Evolutionary conservation across 2,888 invertebrate genomes (phyloP).

Genomic region (Cosmorhoe ocellata): DNA sequence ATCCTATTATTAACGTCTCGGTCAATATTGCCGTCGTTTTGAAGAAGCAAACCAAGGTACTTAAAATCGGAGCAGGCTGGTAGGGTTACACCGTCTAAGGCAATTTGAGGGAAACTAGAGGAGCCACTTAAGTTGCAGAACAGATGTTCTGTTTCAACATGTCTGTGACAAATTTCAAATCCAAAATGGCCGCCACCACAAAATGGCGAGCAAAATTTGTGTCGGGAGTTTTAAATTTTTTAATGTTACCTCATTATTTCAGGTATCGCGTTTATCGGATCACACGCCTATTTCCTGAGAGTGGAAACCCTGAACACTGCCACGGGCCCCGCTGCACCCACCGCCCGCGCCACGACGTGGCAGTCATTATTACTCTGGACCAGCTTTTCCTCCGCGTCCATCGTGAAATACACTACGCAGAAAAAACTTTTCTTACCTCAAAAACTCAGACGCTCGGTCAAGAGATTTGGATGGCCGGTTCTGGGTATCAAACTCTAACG

Average conservation of each 20-base stretch:
- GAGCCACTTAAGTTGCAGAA: too few relatives aligned
- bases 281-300: background rate
- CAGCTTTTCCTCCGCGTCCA: slow-evolving; percentile 43
- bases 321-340: slow-evolving; percentile 57
- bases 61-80: too few relatives aligned
- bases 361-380: slow-evolving; percentile 46
- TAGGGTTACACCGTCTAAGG: too few relatives aligned
- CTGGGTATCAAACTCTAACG: slow-evolving; percentile 46
- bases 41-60: too few relatives aligned
- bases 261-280: slow-evolving; percentile 12
- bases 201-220: too few relatives aligned
- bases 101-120: too few relatives aligned
- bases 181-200: too few relatives aligned
- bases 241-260: background rate
- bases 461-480: slow-evolving; percentile 42
- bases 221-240: too few relatives aligned
- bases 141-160: too few relatives aligned
- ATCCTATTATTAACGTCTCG: too few relatives aligned
- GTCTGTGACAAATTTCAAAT: too few relatives aligned
- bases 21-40: too few relatives aligned
- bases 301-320: slow-evolving; percentile 53
- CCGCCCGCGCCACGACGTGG: slow-evolving; percentile 52
- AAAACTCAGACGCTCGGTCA: background rate
- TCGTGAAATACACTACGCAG: slow-evolving; percentile 39
- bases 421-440: slow-evolving; percentile 24